Evolutionary conservation across 2,888 invertebrate genomes (phyloP).

Genomic region (Drosophila affinis): DNA sequence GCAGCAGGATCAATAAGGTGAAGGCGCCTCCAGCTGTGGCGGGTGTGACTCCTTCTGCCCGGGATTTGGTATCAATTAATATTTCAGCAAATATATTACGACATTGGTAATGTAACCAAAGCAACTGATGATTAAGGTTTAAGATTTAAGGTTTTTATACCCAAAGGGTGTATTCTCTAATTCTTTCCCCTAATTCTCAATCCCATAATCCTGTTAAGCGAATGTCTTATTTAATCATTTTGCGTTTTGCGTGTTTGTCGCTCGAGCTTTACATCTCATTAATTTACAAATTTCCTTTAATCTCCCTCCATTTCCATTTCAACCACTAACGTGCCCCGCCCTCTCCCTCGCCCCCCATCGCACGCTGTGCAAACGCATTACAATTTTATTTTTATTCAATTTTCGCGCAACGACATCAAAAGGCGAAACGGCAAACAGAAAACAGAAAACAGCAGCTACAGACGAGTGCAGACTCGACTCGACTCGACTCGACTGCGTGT

Average conservation of each 20-base stretch:
- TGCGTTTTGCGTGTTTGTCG: constrained; percentile 3
- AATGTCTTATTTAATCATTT: constrained; percentile 18
- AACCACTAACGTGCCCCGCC: constrained; percentile 30
- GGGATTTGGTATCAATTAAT: constrained; percentile 34
- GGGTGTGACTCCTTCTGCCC: background rate
- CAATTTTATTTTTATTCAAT: constrained; percentile 73
- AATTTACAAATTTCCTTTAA: constrained; percentile 34
- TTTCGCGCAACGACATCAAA: constrained; percentile 68
- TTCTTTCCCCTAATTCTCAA: background rate
- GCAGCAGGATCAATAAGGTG: constrained; percentile 37
- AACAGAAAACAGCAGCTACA: constrained; percentile 23
- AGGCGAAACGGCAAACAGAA: constrained; percentile 38
- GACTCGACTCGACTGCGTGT: constrained; percentile 41
- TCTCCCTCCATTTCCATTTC: constrained; percentile 32
- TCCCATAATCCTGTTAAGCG: background rate
- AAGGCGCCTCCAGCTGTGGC: constrained; percentile 12
- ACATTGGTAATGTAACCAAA: constrained; percentile 32
- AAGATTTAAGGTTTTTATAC: no score
- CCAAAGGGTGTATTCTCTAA: background rate
- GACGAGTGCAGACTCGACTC: constrained; percentile 18
- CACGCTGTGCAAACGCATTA: constrained; percentile 49
- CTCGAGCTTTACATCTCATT: constrained; percentile 35
- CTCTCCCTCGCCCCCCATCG: constrained; percentile 3
- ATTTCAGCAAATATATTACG: constrained; percentile 36
- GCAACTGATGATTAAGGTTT: constrained; percentile 6